phyloP scores from a whole-genome alignment of 2,888 invertebrate genomes.

The Polylopha cassiicola region DNA sequence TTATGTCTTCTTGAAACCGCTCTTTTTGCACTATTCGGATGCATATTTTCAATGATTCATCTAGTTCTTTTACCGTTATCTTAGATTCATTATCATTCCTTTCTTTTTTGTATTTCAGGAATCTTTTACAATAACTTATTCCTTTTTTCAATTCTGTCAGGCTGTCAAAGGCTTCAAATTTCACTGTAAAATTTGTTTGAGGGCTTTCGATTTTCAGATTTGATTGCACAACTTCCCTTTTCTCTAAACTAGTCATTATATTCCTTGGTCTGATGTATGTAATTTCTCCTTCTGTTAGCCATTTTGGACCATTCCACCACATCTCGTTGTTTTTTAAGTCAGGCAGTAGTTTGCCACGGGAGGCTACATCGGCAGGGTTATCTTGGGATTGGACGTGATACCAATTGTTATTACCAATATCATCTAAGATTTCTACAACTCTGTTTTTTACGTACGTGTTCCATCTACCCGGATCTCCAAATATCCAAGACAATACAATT shows the following conservation, averaged over 20 bases:
- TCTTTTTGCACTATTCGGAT: conserved; percentile 23
- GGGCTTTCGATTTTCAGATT: conserved; percentile 4
- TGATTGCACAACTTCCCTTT: conserved; percentile 12
- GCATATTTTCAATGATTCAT: conserved; percentile 22
- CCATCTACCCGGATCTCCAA: conserved; percentile 22
- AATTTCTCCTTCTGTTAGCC: conserved; percentile 2
- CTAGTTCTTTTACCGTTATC: conserved; percentile 23
- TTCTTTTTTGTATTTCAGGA: conserved; percentile 22
- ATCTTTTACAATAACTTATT: conserved; percentile 22
- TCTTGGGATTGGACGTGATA: conserved; percentile 17
- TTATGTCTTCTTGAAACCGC: conserved; percentile 22
- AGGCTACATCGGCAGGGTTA: conserved; percentile 23
- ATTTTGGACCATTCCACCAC: conserved; percentile 12
- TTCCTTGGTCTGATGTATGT: not conserved
- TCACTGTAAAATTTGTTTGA: conserved; percentile 3
- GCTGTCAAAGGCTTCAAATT: conserved; percentile 19
- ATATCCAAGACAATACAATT: conserved; percentile 22
- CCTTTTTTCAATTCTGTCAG: conserved; percentile 17
- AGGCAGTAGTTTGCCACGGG: conserved; percentile 10
- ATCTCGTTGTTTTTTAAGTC: conserved; percentile 8
- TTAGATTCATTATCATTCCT: conserved; percentile 1
- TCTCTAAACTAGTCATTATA: conserved; percentile 12
- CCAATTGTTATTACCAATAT: conserved; percentile 5
- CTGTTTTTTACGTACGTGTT: conserved; percentile 21
- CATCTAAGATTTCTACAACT: conserved; percentile 17